A percentile compares a stretch with the other conserved stretches of the same genome.
phyloP scores from a whole-genome alignment of 2,113 vertebrate genomes.

The Rostratula benghalensis region DNA sequence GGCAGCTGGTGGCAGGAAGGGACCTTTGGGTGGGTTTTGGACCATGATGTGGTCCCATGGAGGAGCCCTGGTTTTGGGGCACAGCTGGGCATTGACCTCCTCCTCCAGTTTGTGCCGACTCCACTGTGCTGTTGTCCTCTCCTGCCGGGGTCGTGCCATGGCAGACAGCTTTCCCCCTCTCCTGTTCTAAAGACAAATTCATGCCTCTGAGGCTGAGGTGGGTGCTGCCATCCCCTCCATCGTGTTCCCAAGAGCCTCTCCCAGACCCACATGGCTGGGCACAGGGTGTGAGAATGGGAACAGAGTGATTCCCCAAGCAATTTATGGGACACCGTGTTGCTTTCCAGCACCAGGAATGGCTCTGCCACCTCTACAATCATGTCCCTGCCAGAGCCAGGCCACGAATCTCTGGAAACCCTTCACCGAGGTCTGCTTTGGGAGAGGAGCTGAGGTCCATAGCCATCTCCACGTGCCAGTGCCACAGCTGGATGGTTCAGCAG shows the following conservation, averaged over 20 bases:
- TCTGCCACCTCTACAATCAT: not conserved
- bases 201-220: not conserved
- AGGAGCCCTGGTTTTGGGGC: not conserved
- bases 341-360: not conserved
- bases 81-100: not conserved
- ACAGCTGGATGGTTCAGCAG: not conserved
- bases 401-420: not conserved
- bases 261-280: not conserved
- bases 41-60: not conserved
- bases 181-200: not conserved
- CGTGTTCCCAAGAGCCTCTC: not conserved
- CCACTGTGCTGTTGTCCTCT: not conserved
- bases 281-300: not conserved
- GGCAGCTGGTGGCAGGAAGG: not conserved
- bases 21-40: not conserved
- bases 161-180: not conserved
- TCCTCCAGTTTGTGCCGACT: not conserved
- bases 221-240: not conserved
- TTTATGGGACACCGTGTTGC: not conserved
- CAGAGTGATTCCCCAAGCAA: not conserved
- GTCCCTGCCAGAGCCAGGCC: not conserved
- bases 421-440: not conserved
- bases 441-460: not conserved
- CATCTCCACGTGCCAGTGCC: rapidly evolving
- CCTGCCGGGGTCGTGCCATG: not conserved